Percentiles rank a stretch among this genome's conserved stretches.
These are phyloP conservation scores for Limenitis arthemis DNA, from an alignment of 2,888 invertebrate genomes.

Conservation along the genomic window DNA sequence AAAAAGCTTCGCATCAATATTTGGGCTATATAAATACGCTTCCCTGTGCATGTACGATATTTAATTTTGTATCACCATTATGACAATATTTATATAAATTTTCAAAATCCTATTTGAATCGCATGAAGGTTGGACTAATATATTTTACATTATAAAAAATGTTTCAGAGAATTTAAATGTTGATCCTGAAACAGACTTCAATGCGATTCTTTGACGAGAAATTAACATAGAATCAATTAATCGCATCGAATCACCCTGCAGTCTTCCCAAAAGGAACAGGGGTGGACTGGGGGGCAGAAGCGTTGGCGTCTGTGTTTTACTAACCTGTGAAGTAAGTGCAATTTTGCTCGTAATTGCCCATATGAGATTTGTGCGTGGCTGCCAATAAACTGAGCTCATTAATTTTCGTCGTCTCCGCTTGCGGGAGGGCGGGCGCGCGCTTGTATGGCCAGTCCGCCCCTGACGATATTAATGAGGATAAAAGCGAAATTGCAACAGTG, in stretches of 20 bases:
- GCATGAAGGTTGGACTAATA: constrained; percentile 47
- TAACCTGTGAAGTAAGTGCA: constrained; percentile 73
- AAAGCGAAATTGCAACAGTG: constrained; percentile 70
- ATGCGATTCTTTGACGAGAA: constrained; percentile 52
- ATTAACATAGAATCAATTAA: constrained; percentile 53
- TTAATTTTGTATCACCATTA: constrained; percentile 44
- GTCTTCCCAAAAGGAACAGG: constrained; percentile 70
- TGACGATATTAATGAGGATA: constrained; percentile 73
- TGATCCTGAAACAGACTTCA: constrained; percentile 36
- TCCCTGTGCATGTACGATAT: constrained; percentile 52
- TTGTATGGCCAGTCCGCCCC: constrained; percentile 74
- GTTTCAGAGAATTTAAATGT: constrained; percentile 20
- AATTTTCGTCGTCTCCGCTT: constrained; percentile 72
- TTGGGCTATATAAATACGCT: constrained; percentile 33
- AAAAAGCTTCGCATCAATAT: constrained; percentile 50
- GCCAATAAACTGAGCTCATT: constrained; percentile 73
- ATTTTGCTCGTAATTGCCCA: constrained; percentile 72
- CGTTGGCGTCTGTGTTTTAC: constrained; percentile 67
- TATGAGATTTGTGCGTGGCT: constrained; percentile 73
- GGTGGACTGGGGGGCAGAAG: constrained; percentile 69
- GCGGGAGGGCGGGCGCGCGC: constrained; percentile 70
- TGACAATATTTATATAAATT: constrained; percentile 8
- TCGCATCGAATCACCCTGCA: constrained; percentile 62
- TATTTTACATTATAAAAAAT: constrained; percentile 13
- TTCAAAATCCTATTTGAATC: constrained; percentile 40